These are phyloP conservation scores for Gryllus longicercus DNA, from an alignment of 2,888 invertebrate species.

Conservation along the genomic window DNA sequence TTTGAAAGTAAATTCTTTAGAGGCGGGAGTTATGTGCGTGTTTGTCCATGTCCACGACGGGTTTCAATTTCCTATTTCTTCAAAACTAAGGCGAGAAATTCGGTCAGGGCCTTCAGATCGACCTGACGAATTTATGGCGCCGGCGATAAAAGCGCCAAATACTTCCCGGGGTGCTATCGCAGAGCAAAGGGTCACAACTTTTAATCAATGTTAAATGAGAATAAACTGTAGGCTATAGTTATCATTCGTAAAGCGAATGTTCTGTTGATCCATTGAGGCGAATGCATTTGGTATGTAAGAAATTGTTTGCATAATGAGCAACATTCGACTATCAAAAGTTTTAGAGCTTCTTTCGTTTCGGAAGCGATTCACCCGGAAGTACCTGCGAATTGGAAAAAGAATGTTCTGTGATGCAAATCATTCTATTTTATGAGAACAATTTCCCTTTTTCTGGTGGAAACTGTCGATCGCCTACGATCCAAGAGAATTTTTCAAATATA, in stretches of 20 bases:
- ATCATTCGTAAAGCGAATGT: neutral
- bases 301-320: too few relatives aligned
- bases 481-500: too few relatives aligned
- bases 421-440: too few relatives aligned
- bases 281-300: too few relatives aligned
- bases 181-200: neutral
- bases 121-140: neutral
- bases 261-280: neutral
- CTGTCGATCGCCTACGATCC: too few relatives aligned
- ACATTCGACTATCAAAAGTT: too few relatives aligned
- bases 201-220: neutral
- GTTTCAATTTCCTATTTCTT: neutral
- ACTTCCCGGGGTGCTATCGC: neutral
- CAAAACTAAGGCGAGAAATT: neutral
- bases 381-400: too few relatives aligned
- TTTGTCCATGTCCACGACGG: neutral
- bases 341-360: too few relatives aligned
- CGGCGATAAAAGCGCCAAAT: constrained; percentile 6
- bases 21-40: neutral
- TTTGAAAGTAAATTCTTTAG: too few relatives aligned
- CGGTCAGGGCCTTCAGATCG: neutral
- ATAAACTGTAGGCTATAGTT: neutral
- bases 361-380: too few relatives aligned
- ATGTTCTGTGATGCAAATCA: too few relatives aligned
- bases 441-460: too few relatives aligned